Base-by-base conservation (phyloP, 2,797 vertebrate genomes). In the Pangasius macronema region DNA sequence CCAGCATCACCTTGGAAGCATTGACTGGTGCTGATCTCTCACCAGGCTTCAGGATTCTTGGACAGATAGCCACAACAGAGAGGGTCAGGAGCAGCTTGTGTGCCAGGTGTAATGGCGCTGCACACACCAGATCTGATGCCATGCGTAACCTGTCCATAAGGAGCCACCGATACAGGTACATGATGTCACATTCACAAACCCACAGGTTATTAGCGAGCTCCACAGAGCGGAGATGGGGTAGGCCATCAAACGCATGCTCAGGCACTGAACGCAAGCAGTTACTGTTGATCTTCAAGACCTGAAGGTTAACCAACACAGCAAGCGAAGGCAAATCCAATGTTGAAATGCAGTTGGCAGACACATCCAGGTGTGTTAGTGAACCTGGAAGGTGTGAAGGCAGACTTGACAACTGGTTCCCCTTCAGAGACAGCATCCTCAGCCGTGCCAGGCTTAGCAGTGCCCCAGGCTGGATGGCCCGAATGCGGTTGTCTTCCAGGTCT, bases 81-180 rank as follows among this genome's bases (percentile, higher is more conserved):
- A 96, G 93, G 87, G 95, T 94, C 55, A 96, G 89, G 57, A 96
- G 95, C 83, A 95, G 91, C 18, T 89, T 94, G 36, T 94, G 94
- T 63, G 95, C 95, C 0, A 96, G 93, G 33, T 96, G 95, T 70
- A 93, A 82, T 0, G 96, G 95, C 59, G 95, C 93, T 0, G 90
- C 90, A 86, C 96, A 96, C 73, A 94, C 93, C 79, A 96, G 89
- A 87, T 95, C 94, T 0, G 94, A 93, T 10, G 95, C 94, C 94
- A 93, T 94, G 91, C 88, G 93, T 61, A 94, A 88, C 70, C 94
- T 89, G 27, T 93, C 92, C 0, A 87, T 95, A 85, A 95, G 92
- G 79, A 96, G 90, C 96, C 96, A 96, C 82, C 91, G 93, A 89
- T 96, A 96, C 4, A 96, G 93, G 87, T 96, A 96, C 88, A 96